Conservation (phyloP, 2,888 invertebrate species). For the Villa cingulata region DNA sequence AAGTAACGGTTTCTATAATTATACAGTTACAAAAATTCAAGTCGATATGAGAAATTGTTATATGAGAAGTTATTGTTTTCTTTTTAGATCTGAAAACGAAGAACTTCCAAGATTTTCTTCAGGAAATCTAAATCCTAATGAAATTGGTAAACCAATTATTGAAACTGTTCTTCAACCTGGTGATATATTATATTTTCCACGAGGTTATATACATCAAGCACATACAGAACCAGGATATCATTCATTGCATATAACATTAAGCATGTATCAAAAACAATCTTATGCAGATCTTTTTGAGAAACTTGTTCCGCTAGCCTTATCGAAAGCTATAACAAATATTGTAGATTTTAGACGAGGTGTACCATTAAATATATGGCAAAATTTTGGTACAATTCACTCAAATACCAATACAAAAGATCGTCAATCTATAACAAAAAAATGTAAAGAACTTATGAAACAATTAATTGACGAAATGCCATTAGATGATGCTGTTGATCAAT, state of each 20-base stretch:
- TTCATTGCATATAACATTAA: conserved; percentile 88
- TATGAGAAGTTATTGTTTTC: too few relatives aligned
- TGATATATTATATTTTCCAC: conserved; percentile 86
- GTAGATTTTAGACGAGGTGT: conserved; percentile 62
- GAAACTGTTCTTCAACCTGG: conserved; percentile 71
- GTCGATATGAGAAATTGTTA: too few relatives aligned
- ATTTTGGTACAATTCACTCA: conserved; percentile 57
- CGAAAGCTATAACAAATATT: conserved; percentile 55
- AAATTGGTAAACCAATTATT: conserved; percentile 65
- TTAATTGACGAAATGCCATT: conserved; percentile 48
- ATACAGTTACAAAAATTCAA: too few relatives aligned
- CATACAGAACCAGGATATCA: conserved; percentile 63
- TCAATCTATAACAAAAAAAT: conserved; percentile 39
- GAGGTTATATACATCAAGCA: conserved; percentile 78
- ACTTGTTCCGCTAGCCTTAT: conserved; percentile 59
- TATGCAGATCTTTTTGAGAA: conserved; percentile 83
- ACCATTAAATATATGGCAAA: conserved; percentile 61
- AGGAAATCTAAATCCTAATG: conserved; percentile 54
- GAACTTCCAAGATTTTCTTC: conserved; percentile 72
- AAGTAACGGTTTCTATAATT: too few relatives aligned
- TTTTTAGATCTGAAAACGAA: conserved; percentile 40
- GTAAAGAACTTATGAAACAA: conserved; percentile 44
- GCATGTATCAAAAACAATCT: conserved; percentile 79
- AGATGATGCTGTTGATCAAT: conserved; percentile 70
- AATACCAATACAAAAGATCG: conserved; percentile 38